Conservation (phyloP, 2,888 invertebrate species). For the Epicampocera succincta region DNA sequence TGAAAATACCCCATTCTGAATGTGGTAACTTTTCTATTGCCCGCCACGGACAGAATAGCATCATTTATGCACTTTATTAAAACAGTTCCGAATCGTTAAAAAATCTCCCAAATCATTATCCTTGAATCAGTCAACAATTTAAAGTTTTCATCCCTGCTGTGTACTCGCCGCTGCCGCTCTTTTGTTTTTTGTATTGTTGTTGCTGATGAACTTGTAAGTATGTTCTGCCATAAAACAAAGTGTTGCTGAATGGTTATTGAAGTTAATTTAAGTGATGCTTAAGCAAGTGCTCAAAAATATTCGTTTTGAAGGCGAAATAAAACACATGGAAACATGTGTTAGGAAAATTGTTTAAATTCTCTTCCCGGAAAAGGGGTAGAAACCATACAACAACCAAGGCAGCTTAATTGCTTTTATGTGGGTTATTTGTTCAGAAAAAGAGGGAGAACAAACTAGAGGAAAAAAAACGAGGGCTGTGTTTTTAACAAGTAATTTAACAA, state of each 20-base stretch:
- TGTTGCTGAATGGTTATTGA: slow-evolving; percentile 81
- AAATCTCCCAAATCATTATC: too few species aligned
- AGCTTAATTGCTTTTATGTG: slow-evolving; percentile 28
- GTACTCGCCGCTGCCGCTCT: neutral
- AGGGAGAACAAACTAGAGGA: neutral
- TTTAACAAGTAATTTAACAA: slow-evolving; percentile 31
- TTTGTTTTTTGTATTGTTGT: slow-evolving; percentile 5
- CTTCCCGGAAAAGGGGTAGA: slow-evolving; percentile 19
- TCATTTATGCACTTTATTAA: too few species aligned
- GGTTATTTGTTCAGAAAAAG: slow-evolving; percentile 27
- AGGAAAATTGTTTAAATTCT: slow-evolving; percentile 42
- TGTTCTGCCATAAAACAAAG: slow-evolving; percentile 79
- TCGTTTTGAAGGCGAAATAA: slow-evolving; percentile 6
- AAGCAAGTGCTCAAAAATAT: slow-evolving; percentile 66
- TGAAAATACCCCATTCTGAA: too few species aligned
- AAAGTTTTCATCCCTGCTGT: slow-evolving; percentile 15
- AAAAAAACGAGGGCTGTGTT: slow-evolving; percentile 9
- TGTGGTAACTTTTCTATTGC: too few species aligned
- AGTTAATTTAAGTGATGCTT: slow-evolving; percentile 81
- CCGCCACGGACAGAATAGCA: too few species aligned
- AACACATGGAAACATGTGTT: slow-evolving; percentile 64
- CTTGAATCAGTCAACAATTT: neutral
- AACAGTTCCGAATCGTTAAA: too few species aligned
- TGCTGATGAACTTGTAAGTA: slow-evolving; percentile 27
- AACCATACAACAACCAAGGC: slow-evolving; percentile 28